These are phyloP conservation scores for Plectropomus leopardus DNA, from an alignment of 2,113 vertebrate species.

Conservation along the genomic window DNA sequence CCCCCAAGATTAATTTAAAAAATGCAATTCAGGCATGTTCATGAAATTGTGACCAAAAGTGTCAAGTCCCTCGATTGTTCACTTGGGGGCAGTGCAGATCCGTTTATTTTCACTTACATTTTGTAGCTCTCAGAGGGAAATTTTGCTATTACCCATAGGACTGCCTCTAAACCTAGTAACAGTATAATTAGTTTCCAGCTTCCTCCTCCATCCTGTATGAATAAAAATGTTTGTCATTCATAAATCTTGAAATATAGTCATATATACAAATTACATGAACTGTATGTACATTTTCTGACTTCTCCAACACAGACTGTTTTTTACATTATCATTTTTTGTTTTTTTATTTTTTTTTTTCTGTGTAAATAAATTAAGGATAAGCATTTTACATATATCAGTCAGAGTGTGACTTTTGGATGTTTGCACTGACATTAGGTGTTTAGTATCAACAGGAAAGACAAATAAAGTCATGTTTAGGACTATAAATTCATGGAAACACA, in stretches of 20 bases:
- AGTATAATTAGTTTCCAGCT: not conserved
- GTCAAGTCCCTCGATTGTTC: conserved; percentile 8
- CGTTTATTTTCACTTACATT: not conserved
- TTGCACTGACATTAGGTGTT: not conserved
- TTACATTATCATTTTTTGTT: not conserved
- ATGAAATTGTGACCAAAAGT: not conserved
- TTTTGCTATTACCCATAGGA: no score
- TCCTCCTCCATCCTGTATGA: not conserved
- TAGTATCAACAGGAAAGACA: not conserved
- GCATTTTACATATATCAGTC: not conserved
- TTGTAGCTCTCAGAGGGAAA: not conserved
- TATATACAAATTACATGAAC: not conserved
- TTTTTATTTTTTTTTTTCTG: no score
- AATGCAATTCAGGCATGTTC: not conserved
- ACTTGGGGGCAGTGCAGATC: conserved; percentile 64
- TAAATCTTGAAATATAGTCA: not conserved
- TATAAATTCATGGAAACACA: not conserved
- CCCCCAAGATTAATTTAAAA: not conserved
- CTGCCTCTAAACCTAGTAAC: no score
- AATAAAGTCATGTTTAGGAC: not conserved
- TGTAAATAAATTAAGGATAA: not conserved
- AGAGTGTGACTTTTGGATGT: not conserved
- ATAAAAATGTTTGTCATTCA: not conserved
- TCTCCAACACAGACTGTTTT: not conserved
- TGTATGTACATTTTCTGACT: not conserved